Evolutionary conservation across 2,888 invertebrate species (phyloP), one percentile per base, ranked within the genome.

Genomic region (Tinea semifulvella): DNA sequence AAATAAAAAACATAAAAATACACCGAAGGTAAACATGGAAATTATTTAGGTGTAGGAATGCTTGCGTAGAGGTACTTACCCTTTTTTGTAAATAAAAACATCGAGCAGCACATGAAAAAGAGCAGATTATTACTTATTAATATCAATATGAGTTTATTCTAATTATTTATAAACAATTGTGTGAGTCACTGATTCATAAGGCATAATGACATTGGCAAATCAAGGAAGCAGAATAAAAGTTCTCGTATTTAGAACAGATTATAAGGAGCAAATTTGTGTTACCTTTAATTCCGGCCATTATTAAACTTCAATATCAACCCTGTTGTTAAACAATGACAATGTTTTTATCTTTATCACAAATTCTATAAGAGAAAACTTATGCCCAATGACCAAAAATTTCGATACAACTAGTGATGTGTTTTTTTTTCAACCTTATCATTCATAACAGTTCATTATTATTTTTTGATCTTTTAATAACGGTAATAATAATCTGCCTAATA

Each of bases 221-320:
- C n/a, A n/a, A n/a, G n/a, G 2, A 31, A 31, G 10, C 7, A 13
- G 6, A 31, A 2, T n/a, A 31, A 38, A 38, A 10, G 31, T 2
- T 3, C 38, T 17, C 4, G 1, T 3, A 17, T 17, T 11, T 35
- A n/a, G 2, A 36, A 10, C 18, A 38, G 3, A 3, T 35, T 35
- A 38, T 31, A 2, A 13, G n/a, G 14, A 31, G 6, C n/a, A 3
- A n/a, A 31, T 16, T 14, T 7, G 27, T 42, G 20, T 4, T 69
- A 81, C 81, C 80, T 72, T 81, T 81, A 39, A 81, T 75, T 61
- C 81, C 81, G 57, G 81, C 80, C 81, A 81, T 81, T 61, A 48
- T 63, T 3, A 38, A 4, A n/a, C n/a, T n/a, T n/a, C n/a, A n/a
- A n/a, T n/a, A n/a, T n/a, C n/a, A n/a, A n/a, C n/a, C n/a, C n/a